Conservation (phyloP, 2,797 vertebrate genomes). For the Hirundo rustica region DNA sequence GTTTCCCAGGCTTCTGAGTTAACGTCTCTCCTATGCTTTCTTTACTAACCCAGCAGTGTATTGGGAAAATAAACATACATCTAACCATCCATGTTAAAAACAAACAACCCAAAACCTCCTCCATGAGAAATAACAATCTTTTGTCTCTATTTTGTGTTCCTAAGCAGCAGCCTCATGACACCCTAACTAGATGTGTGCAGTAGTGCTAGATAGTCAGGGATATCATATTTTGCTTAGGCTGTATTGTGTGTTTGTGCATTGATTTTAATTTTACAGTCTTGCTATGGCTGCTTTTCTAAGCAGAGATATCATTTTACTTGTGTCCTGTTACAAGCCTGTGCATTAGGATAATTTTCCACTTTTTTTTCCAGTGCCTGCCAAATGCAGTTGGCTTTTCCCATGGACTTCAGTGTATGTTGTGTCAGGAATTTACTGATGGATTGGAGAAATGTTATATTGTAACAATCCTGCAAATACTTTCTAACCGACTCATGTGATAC, state of each 20-base stretch:
- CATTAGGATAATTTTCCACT: background rate
- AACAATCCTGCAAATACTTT: conserved; percentile 25
- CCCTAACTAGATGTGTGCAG: background rate
- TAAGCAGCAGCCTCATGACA: background rate
- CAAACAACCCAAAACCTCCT: background rate
- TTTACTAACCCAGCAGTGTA: background rate
- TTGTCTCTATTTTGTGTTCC: background rate
- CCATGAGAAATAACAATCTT: background rate
- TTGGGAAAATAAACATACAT: conserved; percentile 13
- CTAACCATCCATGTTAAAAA: background rate
- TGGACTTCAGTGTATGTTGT: background rate
- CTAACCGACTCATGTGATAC: background rate
- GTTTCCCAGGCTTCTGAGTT: background rate
- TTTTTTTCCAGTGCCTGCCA: background rate
- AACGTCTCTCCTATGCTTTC: background rate
- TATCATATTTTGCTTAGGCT: background rate
- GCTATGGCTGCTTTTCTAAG: background rate
- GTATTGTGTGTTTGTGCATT: background rate
- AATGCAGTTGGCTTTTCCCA: background rate
- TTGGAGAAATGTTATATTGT: background rate
- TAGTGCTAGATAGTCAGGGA: background rate
- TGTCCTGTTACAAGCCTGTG: background rate
- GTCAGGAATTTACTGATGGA: background rate
- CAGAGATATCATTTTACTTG: background rate
- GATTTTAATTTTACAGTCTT: background rate